Evolutionary conservation across 2,888 invertebrate species (phyloP).

Genomic region (Cecidostiba fungosa): DNA sequence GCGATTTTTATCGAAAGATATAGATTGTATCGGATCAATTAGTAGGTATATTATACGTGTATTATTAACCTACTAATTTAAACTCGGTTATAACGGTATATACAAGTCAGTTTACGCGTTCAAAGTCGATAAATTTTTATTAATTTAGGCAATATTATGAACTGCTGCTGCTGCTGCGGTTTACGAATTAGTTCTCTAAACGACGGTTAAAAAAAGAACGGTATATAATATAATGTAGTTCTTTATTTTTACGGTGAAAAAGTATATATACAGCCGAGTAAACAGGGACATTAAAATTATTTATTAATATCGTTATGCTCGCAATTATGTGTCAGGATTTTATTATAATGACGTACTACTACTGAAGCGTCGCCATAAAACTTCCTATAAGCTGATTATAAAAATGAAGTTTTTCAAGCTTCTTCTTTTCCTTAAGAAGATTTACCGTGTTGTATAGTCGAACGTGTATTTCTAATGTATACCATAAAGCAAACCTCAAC

Average conservation of each 20-base stretch:
- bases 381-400: background rate
- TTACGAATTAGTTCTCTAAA: background rate
- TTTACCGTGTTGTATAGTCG: background rate
- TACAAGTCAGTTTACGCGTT: too few species aligned
- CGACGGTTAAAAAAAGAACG: background rate
- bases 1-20: background rate
- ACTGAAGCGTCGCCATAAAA: too few species aligned
- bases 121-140: background rate
- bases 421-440: background rate
- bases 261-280: background rate
- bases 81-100: background rate
- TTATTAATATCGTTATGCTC: background rate
- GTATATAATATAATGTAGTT: too few species aligned
- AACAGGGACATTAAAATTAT: background rate
- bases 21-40: too few species aligned
- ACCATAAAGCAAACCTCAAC: background rate
- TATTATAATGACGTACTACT: background rate
- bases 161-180: too few species aligned
- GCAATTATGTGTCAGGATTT: background rate
- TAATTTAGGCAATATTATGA: background rate
- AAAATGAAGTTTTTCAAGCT: background rate
- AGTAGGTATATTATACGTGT: background rate
- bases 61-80: background rate
- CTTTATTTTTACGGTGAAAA: background rate
- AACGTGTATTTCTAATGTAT: background rate